phyloP scores from a whole-genome alignment of 35 echinoderm and acorn worm genomes.

The Heliocidaris tuberculata region DNA sequence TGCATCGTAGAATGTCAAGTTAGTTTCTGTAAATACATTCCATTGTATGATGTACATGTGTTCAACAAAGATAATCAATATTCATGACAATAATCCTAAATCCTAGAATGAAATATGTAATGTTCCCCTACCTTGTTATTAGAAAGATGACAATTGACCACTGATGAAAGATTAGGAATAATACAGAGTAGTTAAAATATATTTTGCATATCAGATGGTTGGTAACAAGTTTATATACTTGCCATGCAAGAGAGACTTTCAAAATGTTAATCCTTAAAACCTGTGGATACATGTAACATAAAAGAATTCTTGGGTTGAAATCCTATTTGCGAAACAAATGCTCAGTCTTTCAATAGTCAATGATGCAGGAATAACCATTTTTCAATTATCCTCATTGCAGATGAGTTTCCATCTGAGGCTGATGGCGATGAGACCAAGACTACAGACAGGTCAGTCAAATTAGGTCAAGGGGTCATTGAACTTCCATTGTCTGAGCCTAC shows the following conservation, averaged over 20 bases:
- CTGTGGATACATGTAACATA: neutral
- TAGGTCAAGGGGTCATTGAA: constrained; percentile 49
- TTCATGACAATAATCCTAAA: too few species aligned
- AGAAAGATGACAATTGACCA: too few species aligned
- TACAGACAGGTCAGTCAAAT: neutral
- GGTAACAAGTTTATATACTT: neutral
- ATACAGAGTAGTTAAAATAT: too few species aligned
- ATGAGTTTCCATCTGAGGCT: constrained; percentile 4
- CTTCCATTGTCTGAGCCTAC: neutral
- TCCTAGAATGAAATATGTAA: too few species aligned
- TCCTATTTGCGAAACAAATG: too few species aligned
- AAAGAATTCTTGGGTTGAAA: neutral
- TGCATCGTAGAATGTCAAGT: neutral
- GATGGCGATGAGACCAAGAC: neutral
- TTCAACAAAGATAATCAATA: too few species aligned
- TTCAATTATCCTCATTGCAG: neutral
- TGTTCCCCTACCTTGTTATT: too few species aligned
- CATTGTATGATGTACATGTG: neutral
- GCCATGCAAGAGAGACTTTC: neutral
- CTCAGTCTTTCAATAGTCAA: too few species aligned
- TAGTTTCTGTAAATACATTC: neutral
- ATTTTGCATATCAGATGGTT: neutral
- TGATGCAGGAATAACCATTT: neutral
- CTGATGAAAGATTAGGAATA: too few species aligned
- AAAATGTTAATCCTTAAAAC: neutral